Evolutionary conservation across 2,113 vertebrate genomes (phyloP).

Genomic region (Pardalotus punctatus): DNA sequence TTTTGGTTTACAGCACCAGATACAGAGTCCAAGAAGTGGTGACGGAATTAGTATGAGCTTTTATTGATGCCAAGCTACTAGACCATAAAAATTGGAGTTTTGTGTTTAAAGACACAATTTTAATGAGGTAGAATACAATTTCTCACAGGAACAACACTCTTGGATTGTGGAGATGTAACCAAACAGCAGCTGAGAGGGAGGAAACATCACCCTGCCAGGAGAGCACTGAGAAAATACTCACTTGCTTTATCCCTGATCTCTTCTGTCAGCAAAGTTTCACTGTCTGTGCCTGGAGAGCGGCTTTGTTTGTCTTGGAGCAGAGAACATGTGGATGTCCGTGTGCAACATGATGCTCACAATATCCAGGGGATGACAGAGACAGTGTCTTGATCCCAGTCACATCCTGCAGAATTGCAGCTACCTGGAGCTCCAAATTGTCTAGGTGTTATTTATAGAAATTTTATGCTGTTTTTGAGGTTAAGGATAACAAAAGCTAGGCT

Average conservation of each 20-base stretch:
- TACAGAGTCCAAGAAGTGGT: background rate
- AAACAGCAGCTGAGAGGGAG: background rate
- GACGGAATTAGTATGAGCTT: background rate
- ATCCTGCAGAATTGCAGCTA: background rate
- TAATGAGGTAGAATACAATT: background rate
- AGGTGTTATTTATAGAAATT: background rate
- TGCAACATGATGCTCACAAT: rapidly evolving
- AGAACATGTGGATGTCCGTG: rapidly evolving
- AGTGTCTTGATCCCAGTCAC: background rate
- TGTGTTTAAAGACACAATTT: background rate
- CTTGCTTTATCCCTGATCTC: background rate
- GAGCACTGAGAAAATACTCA: background rate
- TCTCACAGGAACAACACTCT: rapidly evolving
- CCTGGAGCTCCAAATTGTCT: background rate
- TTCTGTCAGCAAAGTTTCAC: background rate
- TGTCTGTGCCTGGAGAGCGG: background rate
- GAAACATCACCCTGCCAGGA: background rate
- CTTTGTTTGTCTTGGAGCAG: background rate
- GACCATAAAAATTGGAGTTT: background rate
- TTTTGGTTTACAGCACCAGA: background rate
- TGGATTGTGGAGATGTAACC: background rate
- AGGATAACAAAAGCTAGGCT: background rate
- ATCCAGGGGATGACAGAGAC: background rate
- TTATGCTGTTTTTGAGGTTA: background rate
- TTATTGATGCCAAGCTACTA: background rate